Evolutionary conservation across 2,113 vertebrate species (phyloP).

Genomic region (Fregetta grallaria): DNA sequence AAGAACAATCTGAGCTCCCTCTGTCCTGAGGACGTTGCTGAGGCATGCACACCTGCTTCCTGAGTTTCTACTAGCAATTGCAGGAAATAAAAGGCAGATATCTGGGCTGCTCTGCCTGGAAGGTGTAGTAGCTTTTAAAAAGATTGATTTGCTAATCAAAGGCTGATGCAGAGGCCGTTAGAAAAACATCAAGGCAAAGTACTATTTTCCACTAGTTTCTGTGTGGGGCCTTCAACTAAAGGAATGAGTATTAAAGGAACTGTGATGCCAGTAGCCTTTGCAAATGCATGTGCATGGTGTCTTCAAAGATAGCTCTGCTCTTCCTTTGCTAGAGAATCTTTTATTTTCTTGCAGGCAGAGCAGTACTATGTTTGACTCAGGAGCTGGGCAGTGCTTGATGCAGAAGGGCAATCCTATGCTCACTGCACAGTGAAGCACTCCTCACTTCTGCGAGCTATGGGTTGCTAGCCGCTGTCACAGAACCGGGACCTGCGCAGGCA

Average conservation of each 20-base stretch:
- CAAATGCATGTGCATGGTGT: background rate
- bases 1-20: background rate
- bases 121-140: background rate
- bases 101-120: background rate
- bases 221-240: background rate
- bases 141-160: background rate
- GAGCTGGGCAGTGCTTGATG: background rate
- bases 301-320: background rate
- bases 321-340: background rate
- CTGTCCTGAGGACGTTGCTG: background rate
- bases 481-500: background rate
- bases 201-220: background rate
- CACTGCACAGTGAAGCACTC: background rate
- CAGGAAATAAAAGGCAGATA: background rate
- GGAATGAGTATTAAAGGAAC: background rate
- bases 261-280: background rate
- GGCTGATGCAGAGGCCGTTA: background rate
- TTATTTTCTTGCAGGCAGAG: background rate
- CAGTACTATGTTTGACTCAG: background rate
- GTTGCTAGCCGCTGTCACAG: accelerated
- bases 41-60: background rate
- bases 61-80: background rate
- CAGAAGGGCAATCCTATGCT: background rate
- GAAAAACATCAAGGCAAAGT: background rate
- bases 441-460: accelerated